phyloP scores from a whole-genome alignment of 1,140 invertebrate genomes.

The Calosoma granatense region DNA sequence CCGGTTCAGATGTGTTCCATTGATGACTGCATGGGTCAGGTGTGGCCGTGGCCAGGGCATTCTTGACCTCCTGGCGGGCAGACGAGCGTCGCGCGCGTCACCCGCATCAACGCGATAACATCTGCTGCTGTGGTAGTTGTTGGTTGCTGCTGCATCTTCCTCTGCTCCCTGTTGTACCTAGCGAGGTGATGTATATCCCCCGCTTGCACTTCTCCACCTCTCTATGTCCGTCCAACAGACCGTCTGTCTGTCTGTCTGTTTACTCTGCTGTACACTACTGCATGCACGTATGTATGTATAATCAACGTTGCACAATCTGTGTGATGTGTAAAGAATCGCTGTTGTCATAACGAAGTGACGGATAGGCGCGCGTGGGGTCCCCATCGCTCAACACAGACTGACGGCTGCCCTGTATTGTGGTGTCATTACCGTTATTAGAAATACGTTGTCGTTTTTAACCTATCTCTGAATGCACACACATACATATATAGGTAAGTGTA shows the following conservation, averaged over 20 bases:
- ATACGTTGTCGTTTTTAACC: not conserved
- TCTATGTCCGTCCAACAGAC: no score
- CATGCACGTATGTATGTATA: no score
- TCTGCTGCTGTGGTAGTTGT: no score
- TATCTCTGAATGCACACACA: not conserved
- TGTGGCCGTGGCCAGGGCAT: not conserved
- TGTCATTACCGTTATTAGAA: slow-evolving; percentile 6
- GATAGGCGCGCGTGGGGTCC: not conserved
- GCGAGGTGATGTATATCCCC: no score
- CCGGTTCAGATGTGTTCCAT: no score
- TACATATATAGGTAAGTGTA: not conserved
- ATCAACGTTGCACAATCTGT: not conserved
- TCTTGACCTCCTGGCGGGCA: not conserved
- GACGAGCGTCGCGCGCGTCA: not conserved
- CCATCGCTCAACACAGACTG: not conserved
- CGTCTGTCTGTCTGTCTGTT: no score
- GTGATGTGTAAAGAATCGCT: not conserved
- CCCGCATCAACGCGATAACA: not conserved
- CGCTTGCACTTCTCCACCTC: no score
- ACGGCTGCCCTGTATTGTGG: not conserved
- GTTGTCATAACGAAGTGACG: not conserved
- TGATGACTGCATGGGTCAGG: not conserved
- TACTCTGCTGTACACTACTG: no score
- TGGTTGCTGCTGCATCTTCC: not conserved
- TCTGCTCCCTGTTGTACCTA: not conserved